These are phyloP conservation scores for Ormyrus rosae DNA, from an alignment of 2,888 invertebrate species.

Conservation along the genomic window DNA sequence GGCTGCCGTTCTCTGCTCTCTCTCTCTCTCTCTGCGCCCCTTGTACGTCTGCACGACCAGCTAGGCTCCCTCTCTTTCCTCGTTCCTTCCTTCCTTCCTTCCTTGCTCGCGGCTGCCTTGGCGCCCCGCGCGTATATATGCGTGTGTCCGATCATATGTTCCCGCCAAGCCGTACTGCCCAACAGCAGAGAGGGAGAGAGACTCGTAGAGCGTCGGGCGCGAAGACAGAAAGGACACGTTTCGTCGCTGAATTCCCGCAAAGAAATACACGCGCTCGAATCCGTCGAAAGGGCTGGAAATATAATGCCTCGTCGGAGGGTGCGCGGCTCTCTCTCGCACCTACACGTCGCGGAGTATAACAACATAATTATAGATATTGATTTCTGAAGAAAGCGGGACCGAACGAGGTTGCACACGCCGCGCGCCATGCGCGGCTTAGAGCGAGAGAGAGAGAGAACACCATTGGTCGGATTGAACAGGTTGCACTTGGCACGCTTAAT, in stretches of 20 bases:
- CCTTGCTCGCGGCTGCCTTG: background rate
- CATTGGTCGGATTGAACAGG: constrained; percentile 56
- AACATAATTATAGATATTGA: constrained; percentile 71
- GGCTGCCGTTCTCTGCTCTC: background rate
- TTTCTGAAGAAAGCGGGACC: constrained; percentile 60
- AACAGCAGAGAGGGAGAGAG: background rate
- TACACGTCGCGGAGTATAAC: constrained; percentile 58
- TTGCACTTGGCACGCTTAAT: constrained; percentile 57
- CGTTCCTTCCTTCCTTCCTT: background rate
- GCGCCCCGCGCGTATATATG: background rate
- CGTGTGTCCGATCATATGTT: constrained; percentile 1
- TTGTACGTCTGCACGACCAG: background rate
- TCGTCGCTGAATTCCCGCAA: too few relatives aligned
- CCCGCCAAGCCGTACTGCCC: background rate
- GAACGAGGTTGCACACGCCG: constrained; percentile 42
- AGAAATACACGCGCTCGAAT: too few relatives aligned
- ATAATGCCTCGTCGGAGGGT: background rate
- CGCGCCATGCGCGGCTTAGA: constrained; percentile 27
- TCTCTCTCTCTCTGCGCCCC: background rate
- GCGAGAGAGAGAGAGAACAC: background rate
- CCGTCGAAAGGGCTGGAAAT: too few relatives aligned
- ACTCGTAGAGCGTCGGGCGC: background rate
- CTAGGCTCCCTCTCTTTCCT: background rate
- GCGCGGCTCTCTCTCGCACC: background rate
- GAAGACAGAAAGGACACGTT: background rate